A percentile compares a stretch with the other conserved stretches of the same genome.
Conservation (phyloP, 2,797 vertebrate species). For the Enteromius thamalakanensis region DNA sequence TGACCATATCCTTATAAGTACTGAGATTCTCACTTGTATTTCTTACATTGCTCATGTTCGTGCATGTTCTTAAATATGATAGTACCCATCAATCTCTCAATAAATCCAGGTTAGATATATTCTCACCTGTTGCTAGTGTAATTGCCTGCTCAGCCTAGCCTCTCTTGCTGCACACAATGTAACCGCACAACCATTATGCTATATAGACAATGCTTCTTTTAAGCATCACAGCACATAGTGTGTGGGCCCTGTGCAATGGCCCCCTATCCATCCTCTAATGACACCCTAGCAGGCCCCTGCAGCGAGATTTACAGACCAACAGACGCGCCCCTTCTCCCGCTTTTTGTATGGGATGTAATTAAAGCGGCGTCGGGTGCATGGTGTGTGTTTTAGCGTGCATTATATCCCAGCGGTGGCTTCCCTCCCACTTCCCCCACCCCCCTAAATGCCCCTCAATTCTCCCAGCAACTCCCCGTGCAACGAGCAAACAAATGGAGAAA, state of each 20-base stretch:
- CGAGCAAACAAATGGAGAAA: constrained; percentile 21
- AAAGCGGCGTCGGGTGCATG: constrained; percentile 37
- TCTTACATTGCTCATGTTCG: neutral
- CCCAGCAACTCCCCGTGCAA: constrained; percentile 23
- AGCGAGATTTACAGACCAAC: constrained; percentile 44
- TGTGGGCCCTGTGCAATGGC: neutral
- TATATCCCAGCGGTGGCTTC: constrained; percentile 30
- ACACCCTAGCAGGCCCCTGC: constrained; percentile 40
- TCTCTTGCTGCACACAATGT: constrained; percentile 1
- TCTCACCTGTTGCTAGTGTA: constrained; percentile 25
- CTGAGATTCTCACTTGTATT: neutral
- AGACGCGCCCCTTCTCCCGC: constrained; percentile 22
- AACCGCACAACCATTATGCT: neutral
- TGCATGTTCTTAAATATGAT: neutral
- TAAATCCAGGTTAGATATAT: neutral
- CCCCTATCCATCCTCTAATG: constrained; percentile 38
- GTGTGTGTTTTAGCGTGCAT: constrained; percentile 47
- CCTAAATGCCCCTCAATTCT: constrained; percentile 27
- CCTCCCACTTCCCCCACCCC: constrained; percentile 35
- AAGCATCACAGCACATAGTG: neutral
- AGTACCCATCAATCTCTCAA: neutral
- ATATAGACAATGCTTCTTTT: neutral
- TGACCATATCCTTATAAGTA: neutral
- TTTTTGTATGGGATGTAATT: constrained; percentile 37
- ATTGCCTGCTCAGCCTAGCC: constrained; percentile 8